Evolutionary conservation across 2,888 invertebrate species (phyloP).

Genomic region (Spilarctia lutea): DNA sequence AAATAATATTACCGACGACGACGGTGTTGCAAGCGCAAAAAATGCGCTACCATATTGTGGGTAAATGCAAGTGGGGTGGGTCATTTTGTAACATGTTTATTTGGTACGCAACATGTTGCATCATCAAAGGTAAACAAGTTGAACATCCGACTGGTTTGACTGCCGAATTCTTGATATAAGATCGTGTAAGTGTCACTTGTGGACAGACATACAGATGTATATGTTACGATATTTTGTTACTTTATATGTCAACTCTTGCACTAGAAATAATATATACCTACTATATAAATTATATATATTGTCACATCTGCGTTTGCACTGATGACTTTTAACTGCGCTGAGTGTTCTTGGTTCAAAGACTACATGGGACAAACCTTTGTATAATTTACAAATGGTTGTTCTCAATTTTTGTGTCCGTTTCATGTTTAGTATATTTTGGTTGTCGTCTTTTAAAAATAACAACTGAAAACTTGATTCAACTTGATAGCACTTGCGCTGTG

Average conservation of each 20-base stretch:
- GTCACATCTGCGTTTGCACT: no score
- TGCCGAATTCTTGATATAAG: conserved; percentile 11
- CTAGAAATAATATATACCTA: no score
- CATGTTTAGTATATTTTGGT: no score
- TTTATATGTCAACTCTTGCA: neutral
- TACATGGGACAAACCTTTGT: no score
- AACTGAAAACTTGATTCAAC: no score
- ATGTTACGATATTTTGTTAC: neutral
- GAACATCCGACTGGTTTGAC: conserved; percentile 16
- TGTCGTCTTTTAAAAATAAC: no score
- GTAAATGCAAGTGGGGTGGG: conserved; percentile 10
- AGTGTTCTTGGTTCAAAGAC: no score
- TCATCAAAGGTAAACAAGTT: conserved; percentile 18
- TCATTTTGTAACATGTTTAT: conserved; percentile 12
- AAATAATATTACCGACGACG: neutral
- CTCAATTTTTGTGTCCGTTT: no score
- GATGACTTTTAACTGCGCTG: no score
- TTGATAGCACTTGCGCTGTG: no score
- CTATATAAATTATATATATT: no score
- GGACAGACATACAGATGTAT: conserved; percentile 1
- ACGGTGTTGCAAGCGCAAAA: neutral
- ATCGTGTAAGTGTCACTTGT: conserved; percentile 13
- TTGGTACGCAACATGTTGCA: conserved; percentile 9
- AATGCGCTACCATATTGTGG: neutral
- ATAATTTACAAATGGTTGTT: no score